Evolutionary conservation across 92 coral and sea anemone genomes (phyloP).

Genomic region (Phymanthus crucifer): DNA sequence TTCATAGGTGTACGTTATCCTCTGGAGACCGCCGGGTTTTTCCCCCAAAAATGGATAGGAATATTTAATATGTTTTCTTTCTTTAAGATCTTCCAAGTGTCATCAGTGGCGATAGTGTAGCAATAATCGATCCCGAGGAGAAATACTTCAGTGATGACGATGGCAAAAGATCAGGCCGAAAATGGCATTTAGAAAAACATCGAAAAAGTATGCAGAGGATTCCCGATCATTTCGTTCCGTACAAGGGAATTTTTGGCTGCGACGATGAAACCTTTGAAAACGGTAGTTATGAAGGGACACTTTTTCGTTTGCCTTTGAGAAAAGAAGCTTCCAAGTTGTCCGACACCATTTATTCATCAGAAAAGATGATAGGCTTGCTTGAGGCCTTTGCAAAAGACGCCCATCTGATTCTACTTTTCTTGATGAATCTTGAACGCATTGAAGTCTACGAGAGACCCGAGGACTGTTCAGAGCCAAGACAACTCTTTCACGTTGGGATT

Average conservation of each 20-base stretch:
- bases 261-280: conserved; percentile 24
- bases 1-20: no score
- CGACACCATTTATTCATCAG: no score
- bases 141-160: conserved; percentile 59
- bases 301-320: conserved; percentile 86
- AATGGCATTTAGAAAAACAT: conserved; percentile 33
- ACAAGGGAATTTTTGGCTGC: conserved; percentile 60
- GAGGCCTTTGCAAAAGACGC: conserved; percentile 61
- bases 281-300: no score
- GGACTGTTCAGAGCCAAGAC: conserved; percentile 10
- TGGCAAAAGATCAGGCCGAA: conserved; percentile 63
- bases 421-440: no score
- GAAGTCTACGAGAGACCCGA: conserved; percentile 57
- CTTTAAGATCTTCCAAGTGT: conserved; percentile 81
- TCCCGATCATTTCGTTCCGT: conserved; percentile 77
- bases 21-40: no score
- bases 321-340: conserved; percentile 50
- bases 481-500: conserved; percentile 66
- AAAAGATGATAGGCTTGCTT: conserved; percentile 59
- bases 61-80: conserved; percentile 5
- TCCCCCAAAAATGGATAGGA: no score
- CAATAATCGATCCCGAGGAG: conserved; percentile 88
- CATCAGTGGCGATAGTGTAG: no score
- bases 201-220: conserved; percentile 21
- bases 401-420: no score